Percentiles rank a stretch among this genome's conserved stretches.
Conservation (phyloP, 2,888 invertebrate species). For the Tetrapedia diversipes region DNA sequence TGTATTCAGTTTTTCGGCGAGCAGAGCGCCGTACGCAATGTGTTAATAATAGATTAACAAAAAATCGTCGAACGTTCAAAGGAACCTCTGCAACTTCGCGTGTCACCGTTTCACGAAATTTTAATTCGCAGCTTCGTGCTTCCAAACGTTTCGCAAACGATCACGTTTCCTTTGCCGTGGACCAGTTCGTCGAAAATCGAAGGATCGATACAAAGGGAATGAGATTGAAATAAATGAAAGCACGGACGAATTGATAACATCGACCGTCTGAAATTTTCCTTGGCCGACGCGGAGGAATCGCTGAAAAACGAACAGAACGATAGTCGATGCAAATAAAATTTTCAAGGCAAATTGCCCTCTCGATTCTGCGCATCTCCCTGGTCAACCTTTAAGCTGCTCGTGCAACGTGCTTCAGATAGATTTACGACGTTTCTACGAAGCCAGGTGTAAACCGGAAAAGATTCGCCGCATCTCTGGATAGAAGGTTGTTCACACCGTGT, state of each 20-base stretch:
- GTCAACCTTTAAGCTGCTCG: background rate
- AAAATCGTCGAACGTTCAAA: background rate
- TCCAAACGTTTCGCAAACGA: background rate
- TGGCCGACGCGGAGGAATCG: background rate
- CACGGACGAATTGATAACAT: background rate
- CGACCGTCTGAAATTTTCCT: background rate
- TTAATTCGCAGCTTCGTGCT: no score
- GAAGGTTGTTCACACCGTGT: background rate
- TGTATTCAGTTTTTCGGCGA: no score
- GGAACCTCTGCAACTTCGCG: background rate
- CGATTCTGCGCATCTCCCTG: background rate
- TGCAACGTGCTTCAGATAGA: background rate
- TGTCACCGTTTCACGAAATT: background rate
- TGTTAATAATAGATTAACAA: no score
- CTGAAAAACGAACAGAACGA: background rate
- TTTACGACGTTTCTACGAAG: conserved; percentile 21
- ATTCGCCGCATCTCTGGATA: background rate
- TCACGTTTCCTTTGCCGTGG: background rate
- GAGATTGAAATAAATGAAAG: conserved; percentile 7
- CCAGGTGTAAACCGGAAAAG: no score
- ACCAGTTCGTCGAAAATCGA: background rate
- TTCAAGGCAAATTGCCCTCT: background rate
- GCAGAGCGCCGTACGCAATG: background rate
- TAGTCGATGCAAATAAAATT: background rate
- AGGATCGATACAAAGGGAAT: background rate